Percentiles rank a stretch among this genome's conserved stretches.
These are phyloP conservation scores for Danio rerio DNA, from an alignment of 2,113 vertebrate species.

Conservation along the genomic window DNA sequence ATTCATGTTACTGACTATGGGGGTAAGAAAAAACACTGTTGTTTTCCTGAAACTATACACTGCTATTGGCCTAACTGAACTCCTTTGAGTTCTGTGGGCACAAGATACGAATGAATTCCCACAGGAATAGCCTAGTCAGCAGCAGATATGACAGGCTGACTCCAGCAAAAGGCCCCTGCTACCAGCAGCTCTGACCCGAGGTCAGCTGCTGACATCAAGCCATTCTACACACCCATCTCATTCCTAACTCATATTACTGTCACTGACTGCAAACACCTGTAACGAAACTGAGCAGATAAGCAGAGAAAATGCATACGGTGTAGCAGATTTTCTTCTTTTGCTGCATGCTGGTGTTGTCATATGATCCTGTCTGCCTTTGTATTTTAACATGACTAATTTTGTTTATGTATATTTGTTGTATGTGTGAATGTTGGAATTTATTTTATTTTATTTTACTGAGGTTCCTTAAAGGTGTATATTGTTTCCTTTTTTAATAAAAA, in stretches of 20 bases:
- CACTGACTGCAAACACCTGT: slow-evolving; percentile 65
- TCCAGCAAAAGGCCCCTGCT: slow-evolving; percentile 61
- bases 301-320: slow-evolving; percentile 32
- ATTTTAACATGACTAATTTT: background rate
- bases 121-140: slow-evolving; percentile 78
- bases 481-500: slow-evolving; percentile 41
- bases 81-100: slow-evolving; percentile 64
- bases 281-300: slow-evolving; percentile 10
- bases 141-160: slow-evolving; percentile 50
- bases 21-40: background rate
- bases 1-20: background rate
- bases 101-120: slow-evolving; percentile 73
- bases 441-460: slow-evolving; percentile 25
- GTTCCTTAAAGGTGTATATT: slow-evolving; percentile 8
- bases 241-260: slow-evolving; percentile 68
- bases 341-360: slow-evolving; percentile 33
- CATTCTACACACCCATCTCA: slow-evolving; percentile 65
- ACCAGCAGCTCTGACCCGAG: slow-evolving; percentile 65
- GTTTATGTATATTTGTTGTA: slow-evolving; percentile 42
- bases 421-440: slow-evolving; percentile 39
- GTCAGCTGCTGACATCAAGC: slow-evolving; percentile 72
- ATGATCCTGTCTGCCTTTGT: slow-evolving; percentile 40
- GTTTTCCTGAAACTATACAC: slow-evolving; percentile 38
- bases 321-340: slow-evolving; percentile 32
- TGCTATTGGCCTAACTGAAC: slow-evolving; percentile 40